Percentiles rank a stretch among this genome's conserved stretches.
Conservation (phyloP, 2,888 invertebrate genomes). For the Opisthograptis luteolata region DNA sequence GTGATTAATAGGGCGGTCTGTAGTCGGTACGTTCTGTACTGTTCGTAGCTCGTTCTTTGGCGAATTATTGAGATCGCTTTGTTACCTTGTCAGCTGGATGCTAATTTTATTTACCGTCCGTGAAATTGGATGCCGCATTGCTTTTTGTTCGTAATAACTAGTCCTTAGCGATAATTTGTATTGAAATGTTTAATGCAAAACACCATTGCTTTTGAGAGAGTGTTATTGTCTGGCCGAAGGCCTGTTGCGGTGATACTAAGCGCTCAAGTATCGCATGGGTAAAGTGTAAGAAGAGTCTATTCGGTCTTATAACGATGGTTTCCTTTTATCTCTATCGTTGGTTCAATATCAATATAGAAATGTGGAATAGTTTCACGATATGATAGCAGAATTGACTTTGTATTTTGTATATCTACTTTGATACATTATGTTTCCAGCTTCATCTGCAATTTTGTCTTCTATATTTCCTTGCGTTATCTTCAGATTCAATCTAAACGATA, state of each 20-base stretch:
- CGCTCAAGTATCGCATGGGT: slow-evolving; percentile 56
- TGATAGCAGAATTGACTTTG: slow-evolving; percentile 10
- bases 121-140: slow-evolving; percentile 73
- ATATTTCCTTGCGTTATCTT: slow-evolving; percentile 1
- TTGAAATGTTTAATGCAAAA: slow-evolving; percentile 65
- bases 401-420: too few species aligned
- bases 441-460: slow-evolving; percentile 10
- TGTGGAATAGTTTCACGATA: slow-evolving; percentile 20
- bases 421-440: neutral
- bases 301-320: slow-evolving; percentile 63
- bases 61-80: slow-evolving; percentile 79
- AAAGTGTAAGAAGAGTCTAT: slow-evolving; percentile 64
- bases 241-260: slow-evolving; percentile 46
- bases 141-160: slow-evolving; percentile 56
- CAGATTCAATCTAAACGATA: slow-evolving; percentile 18
- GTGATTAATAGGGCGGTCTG: slow-evolving; percentile 63
- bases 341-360: slow-evolving; percentile 24
- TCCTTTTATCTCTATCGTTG: slow-evolving; percentile 74
- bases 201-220: slow-evolving; percentile 46
- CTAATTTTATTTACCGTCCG: slow-evolving; percentile 81
- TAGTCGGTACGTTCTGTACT: slow-evolving; percentile 44
- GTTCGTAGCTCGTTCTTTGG: slow-evolving; percentile 69
- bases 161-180: slow-evolving; percentile 59
- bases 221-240: slow-evolving; percentile 44
- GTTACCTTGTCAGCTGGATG: slow-evolving; percentile 73